These are phyloP conservation scores for Orycteropus afer DNA, from an alignment of 2,113 vertebrate species.

Conservation along the genomic window DNA sequence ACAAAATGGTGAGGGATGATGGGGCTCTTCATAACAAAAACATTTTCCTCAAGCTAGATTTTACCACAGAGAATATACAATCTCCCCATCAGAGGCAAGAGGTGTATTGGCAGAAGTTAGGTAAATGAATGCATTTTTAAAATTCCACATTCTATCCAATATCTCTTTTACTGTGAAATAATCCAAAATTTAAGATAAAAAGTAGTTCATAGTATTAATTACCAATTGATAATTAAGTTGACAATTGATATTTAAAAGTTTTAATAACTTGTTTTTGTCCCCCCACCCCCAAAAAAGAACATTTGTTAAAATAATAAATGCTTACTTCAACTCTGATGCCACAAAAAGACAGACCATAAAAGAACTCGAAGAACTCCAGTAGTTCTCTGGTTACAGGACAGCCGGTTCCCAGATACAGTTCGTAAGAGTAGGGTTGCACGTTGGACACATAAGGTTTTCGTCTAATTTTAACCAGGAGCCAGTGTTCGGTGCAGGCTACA, in stretches of 20 bases:
- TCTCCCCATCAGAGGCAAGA: not conserved
- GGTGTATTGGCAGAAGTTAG: not conserved
- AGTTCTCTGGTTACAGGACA: rapidly evolving
- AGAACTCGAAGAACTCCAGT: not conserved
- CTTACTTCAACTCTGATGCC: not conserved
- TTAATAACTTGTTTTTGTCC: not conserved
- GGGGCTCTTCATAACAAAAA: not conserved
- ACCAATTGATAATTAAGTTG: not conserved
- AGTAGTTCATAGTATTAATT: not conserved
- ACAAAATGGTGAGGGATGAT: not conserved
- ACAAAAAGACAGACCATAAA: not conserved
- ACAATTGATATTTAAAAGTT: not conserved
- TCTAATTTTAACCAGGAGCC: not conserved
- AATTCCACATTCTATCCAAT: not conserved
- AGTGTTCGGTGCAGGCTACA: not conserved
- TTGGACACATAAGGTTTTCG: not conserved
- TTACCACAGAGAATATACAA: not conserved
- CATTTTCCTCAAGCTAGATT: not conserved
- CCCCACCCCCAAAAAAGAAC: not conserved
- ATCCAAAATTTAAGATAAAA: not conserved
- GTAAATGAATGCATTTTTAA: not conserved
- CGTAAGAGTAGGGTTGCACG: not conserved
- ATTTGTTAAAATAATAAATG: not conserved
- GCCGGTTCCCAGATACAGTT: not conserved
- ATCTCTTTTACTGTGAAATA: not conserved